Conservation (phyloP, 2,888 invertebrate genomes). For the Eubasilissa splendida region DNA sequence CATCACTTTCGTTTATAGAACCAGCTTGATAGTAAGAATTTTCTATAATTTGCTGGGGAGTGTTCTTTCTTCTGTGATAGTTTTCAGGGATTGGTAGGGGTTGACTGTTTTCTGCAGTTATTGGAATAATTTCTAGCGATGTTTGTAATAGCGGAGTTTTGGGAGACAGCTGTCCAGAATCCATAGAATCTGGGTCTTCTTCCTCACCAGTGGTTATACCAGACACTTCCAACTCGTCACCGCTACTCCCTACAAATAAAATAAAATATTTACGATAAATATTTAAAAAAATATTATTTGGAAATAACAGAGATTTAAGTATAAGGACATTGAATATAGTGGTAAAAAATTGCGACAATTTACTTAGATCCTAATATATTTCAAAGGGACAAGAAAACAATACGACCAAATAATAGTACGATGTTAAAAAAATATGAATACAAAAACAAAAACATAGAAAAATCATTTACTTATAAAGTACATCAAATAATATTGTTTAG, state of each 20-base stretch:
- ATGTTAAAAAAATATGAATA: too few species aligned
- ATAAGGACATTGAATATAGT: too few species aligned
- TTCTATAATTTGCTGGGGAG: constrained; percentile 55
- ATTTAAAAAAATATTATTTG: too few species aligned
- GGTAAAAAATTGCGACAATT: too few species aligned
- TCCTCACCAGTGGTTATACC: constrained; percentile 59
- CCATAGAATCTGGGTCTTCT: constrained; percentile 61
- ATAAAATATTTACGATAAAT: too few species aligned
- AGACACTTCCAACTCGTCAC: constrained; percentile 68
- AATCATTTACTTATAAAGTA: too few species aligned
- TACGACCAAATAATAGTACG: too few species aligned
- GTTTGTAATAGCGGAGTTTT: constrained; percentile 40
- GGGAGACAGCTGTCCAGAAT: constrained; percentile 58
- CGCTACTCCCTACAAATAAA: constrained; percentile 68
- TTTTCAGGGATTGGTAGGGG: constrained; percentile 44
- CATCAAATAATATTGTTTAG: too few species aligned
- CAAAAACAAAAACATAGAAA: too few species aligned
- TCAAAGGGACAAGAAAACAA: too few species aligned
- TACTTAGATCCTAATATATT: too few species aligned
- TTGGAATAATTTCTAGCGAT: constrained; percentile 52
- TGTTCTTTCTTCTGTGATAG: constrained; percentile 54
- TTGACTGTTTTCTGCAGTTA: constrained; percentile 44
- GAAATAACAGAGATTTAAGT: too few species aligned
- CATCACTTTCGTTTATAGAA: constrained; percentile 51
- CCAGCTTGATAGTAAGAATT: constrained; percentile 43